Conservation (phyloP, 2,888 invertebrate species). For the Mythimna lalbum region DNA sequence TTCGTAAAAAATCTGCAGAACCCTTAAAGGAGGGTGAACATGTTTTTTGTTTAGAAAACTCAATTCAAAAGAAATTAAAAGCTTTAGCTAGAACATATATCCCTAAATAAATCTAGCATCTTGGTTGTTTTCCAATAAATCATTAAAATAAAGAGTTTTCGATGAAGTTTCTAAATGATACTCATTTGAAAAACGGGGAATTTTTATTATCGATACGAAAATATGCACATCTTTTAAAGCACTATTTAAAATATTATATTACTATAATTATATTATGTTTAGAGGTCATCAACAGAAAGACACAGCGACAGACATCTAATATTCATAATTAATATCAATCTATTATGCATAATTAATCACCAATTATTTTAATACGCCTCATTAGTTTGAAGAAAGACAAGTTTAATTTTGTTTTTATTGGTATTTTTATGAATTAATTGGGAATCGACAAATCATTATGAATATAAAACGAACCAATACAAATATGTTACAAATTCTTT, state of each 20-base stretch:
- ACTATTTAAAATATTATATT: conserved; percentile 20
- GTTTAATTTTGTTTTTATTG: conserved; percentile 34
- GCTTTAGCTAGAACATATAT: too few species aligned
- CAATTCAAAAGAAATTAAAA: too few species aligned
- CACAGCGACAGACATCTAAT: conserved; percentile 24
- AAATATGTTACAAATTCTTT: not conserved
- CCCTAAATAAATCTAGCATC: too few species aligned
- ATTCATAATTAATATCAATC: conserved; percentile 39
- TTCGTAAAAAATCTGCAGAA: too few species aligned
- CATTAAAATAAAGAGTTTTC: not conserved
- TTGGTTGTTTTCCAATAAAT: too few species aligned
- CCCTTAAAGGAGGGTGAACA: too few species aligned
- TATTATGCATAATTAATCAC: conserved; percentile 60
- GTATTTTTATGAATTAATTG: conserved; percentile 42
- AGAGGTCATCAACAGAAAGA: conserved; percentile 18
- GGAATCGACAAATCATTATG: conserved; percentile 19
- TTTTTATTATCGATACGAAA: conserved; percentile 27
- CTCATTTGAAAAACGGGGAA: not conserved
- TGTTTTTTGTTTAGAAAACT: too few species aligned
- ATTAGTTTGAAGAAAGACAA: conserved; percentile 47
- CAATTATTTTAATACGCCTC: conserved; percentile 51
- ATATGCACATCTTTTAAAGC: conserved; percentile 13
- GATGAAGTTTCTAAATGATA: conserved; percentile 1
- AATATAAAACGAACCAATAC: not conserved
- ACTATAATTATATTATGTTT: conserved; percentile 7